These are phyloP conservation scores for Stenolophus ochropezus DNA, from an alignment of 2,888 invertebrate species.

Conservation along the genomic window DNA sequence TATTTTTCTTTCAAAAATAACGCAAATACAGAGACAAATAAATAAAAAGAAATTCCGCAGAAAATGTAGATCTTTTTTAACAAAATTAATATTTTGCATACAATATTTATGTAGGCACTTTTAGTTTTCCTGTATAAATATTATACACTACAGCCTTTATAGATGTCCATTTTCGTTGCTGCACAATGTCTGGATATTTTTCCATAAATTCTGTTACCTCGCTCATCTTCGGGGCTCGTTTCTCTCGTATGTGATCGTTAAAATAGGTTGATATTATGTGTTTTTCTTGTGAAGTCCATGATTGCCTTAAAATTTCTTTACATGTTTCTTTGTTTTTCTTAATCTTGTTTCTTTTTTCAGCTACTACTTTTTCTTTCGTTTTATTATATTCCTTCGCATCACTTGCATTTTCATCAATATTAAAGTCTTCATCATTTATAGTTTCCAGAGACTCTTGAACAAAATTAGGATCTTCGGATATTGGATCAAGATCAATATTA, in stretches of 20 bases:
- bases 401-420: neutral
- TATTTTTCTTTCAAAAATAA: no score
- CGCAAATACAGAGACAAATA: no score
- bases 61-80: no score
- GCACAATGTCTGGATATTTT: neutral
- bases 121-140: neutral
- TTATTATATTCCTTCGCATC: neutral
- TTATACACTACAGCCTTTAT: neutral
- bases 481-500: slow-evolving; percentile 11
- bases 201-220: neutral
- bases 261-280: neutral
- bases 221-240: neutral
- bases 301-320: neutral
- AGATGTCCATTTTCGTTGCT: neutral
- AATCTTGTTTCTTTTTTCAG: neutral
- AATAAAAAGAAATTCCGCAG: no score
- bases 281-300: neutral
- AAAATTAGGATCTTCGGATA: neutral
- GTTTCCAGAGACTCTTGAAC: neutral
- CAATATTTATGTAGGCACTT: no score
- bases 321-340: neutral
- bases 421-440: neutral
- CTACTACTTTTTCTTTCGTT: neutral
- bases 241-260: neutral
- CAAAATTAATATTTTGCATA: no score